Percentiles rank a stretch among this genome's conserved stretches.
Evolutionary conservation across 2,888 invertebrate species (phyloP).

Genomic region (Cataglyphis albicans): DNA sequence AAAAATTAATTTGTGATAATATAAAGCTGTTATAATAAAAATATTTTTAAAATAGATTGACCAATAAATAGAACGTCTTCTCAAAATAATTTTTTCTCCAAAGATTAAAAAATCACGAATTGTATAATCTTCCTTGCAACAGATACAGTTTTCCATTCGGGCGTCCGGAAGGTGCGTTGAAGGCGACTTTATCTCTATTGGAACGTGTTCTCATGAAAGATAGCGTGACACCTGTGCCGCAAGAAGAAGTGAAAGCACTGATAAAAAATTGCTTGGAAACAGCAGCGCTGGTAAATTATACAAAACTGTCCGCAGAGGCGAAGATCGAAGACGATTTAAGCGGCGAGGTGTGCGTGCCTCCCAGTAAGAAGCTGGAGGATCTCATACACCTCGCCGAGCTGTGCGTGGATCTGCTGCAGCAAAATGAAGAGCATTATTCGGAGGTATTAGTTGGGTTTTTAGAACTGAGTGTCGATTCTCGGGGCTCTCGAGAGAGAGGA

Average conservation of each 20-base stretch:
- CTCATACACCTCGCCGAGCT: constrained; percentile 98
- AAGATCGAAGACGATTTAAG: constrained; percentile 95
- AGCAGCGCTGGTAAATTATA: constrained; percentile 99
- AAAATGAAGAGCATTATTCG: constrained; percentile 99
- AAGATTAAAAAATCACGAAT: neutral
- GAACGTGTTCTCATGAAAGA: constrained; percentile 99
- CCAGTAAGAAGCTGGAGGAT: constrained; percentile 97
- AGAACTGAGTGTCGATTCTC: constrained; percentile 82
- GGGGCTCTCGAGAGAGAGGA: constrained; percentile 80
- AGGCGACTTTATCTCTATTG: constrained; percentile 97
- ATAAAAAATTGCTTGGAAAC: constrained; percentile 99
- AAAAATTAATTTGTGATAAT: constrained; percentile 10
- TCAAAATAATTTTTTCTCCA: neutral
- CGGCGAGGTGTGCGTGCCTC: constrained; percentile 93
- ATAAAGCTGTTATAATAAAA: neutral
- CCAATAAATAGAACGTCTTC: too few species aligned
- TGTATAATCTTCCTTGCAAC: neutral
- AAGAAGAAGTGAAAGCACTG: constrained; percentile 97
- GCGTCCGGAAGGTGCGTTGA: constrained; percentile 98
- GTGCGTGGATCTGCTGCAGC: constrained; percentile 99
- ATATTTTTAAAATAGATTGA: neutral
- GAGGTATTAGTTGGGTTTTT: constrained; percentile 92
- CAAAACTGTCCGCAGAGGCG: constrained; percentile 97
- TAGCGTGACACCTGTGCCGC: constrained; percentile 97
- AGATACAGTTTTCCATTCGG: constrained; percentile 99